A percentile compares a stretch with the other conserved stretches of the same genome.
These are phyloP conservation scores for Hippocampus comes DNA, from an alignment of 2,113 vertebrate genomes.

Conservation along the genomic window DNA sequence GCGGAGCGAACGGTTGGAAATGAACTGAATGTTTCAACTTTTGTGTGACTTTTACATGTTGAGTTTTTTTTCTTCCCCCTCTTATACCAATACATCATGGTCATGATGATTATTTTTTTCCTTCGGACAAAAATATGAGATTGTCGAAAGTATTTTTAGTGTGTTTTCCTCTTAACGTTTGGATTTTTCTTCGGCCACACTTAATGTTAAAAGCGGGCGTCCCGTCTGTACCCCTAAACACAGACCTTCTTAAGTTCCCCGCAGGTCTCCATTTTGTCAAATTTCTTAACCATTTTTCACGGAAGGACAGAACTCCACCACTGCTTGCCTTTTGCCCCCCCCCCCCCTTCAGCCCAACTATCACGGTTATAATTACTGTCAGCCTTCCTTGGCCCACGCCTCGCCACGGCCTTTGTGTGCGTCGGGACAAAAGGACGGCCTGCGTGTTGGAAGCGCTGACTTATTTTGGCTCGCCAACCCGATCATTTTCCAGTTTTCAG, in stretches of 20 bases:
- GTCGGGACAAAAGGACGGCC: slow-evolving; percentile 11
- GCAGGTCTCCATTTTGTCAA: slow-evolving; percentile 57
- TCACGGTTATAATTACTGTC: slow-evolving; percentile 71
- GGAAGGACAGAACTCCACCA: slow-evolving; percentile 61
- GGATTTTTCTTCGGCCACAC: too few relatives aligned
- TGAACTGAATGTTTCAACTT: background rate
- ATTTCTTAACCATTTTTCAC: background rate
- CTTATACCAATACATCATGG: too few relatives aligned
- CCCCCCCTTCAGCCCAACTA: slow-evolving; percentile 41
- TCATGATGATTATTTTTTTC: background rate
- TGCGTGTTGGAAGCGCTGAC: slow-evolving; percentile 42
- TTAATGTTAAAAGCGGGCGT: slow-evolving; percentile 39
- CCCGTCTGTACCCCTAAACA: slow-evolving; percentile 32
- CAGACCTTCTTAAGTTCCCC: slow-evolving; percentile 41
- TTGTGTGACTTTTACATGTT: background rate
- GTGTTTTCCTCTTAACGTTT: too few relatives aligned
- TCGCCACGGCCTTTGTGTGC: slow-evolving; percentile 42
- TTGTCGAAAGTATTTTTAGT: too few relatives aligned
- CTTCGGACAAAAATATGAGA: background rate
- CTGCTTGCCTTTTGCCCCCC: slow-evolving; percentile 59
- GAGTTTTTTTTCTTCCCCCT: background rate
- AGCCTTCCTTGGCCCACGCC: slow-evolving; percentile 60
- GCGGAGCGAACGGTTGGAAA: background rate
- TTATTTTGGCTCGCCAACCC: slow-evolving; percentile 45
- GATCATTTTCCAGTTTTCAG: slow-evolving; percentile 42